Evolutionary conservation across 2,113 vertebrate genomes (phyloP).

Genomic region (Microcebus lehilahytsara): DNA sequence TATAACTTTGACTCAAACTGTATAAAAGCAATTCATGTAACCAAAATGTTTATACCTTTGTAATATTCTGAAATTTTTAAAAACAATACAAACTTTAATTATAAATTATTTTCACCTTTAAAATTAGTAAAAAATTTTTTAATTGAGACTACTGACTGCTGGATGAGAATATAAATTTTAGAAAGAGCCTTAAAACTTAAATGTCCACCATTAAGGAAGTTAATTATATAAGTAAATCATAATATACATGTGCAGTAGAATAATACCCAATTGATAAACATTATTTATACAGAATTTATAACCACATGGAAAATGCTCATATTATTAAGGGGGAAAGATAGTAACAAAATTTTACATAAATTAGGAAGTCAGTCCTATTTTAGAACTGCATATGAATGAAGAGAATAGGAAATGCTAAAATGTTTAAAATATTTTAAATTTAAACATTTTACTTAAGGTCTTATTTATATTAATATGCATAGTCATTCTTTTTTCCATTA

Average conservation of each 20-base stretch:
- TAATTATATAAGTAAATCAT: not conserved
- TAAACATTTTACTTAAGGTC: not conserved
- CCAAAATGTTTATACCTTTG: too few species aligned
- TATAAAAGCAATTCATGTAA: too few species aligned
- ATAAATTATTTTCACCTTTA: not conserved
- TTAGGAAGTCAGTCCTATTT: not conserved
- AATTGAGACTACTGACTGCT: not conserved
- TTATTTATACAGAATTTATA: not conserved
- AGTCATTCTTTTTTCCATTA: not conserved
- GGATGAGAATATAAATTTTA: conserved; percentile 3
- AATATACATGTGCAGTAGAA: not conserved
- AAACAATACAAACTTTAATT: not conserved
- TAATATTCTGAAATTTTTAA: too few species aligned
- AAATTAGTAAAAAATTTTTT: conserved; percentile 14
- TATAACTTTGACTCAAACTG: too few species aligned
- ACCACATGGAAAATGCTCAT: not conserved
- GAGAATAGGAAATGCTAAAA: not conserved
- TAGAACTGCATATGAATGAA: not conserved
- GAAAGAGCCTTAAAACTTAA: not conserved
- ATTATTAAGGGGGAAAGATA: not conserved
- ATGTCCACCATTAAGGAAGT: not conserved
- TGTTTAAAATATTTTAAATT: not conserved
- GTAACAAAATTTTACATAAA: not conserved
- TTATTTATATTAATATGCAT: not conserved
- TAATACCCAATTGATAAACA: not conserved